Evolutionary conservation across 1,140 invertebrate species (phyloP), one percentile per base, ranked within the genome.

Genomic region (Riptortus pedestris): DNA sequence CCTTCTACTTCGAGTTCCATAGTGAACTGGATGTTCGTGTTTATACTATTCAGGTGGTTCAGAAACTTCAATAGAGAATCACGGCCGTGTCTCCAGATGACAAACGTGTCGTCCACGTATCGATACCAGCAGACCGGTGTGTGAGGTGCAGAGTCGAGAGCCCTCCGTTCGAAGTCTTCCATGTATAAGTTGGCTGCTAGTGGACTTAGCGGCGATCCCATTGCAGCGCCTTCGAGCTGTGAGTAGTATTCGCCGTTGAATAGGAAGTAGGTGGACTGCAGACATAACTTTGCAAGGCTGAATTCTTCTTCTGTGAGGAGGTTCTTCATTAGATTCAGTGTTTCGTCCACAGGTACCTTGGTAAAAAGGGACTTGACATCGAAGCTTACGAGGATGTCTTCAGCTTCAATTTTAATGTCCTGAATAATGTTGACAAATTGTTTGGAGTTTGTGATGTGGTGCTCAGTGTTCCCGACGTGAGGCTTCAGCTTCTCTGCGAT

Each of bases 161-260:
- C 64, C 1, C 28, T 60, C 14, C n/a, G 11, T 55, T 65, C 66
- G 20, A 67, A 66, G 12, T 63, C 12, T 60, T 67, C 64, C 55
- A 65, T 51, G 47, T 31, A 58, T n/a, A 67, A 14, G 47, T 66
- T 62, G 22, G 64, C 61, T 48, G 61, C 51, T 38, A 67, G 33
- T 29, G 64, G 64, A 28, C 58, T 65, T 22, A 66, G 18, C 5
- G 60, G 66, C 22, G 64, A 66, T n/a, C 66, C 64, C 66, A 67
- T 66, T 1, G 66, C 29, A 29, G 60, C 28, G 20, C 66, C 64
- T 47, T 67, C 60, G 12, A 26, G 65, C 47, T 66, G 64, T 24
- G 58, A 45, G 29, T 59, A 67, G 28, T 31, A 59, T 47, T 60
- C 43, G 12, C 55, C 57, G n/a, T 66, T 59, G 43, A 31, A 67